These are phyloP conservation scores for Cryptoprocta ferox DNA, from an alignment of 2,797 vertebrate species.

Conservation along the genomic window DNA sequence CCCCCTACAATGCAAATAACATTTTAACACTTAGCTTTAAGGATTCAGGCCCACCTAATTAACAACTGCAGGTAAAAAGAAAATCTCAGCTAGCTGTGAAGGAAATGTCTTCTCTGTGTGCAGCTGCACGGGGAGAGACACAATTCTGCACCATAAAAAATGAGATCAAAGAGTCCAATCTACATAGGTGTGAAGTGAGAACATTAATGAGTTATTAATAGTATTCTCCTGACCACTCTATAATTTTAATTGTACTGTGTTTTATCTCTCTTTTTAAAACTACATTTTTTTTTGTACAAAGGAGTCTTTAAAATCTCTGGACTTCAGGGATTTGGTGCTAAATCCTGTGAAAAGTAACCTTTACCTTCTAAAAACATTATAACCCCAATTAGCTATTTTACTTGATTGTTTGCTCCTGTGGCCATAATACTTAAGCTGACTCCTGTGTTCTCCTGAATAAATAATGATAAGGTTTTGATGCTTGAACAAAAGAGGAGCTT, in stretches of 20 bases:
- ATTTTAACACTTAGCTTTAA: slow-evolving; percentile 21
- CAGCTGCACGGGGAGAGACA: neutral
- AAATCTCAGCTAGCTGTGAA: neutral
- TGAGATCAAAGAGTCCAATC: neutral
- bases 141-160: neutral
- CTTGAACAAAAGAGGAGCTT: slow-evolving; percentile 27
- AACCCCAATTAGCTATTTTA: neutral
- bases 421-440: neutral
- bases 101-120: neutral
- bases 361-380: slow-evolving; percentile 28
- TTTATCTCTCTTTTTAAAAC: neutral
- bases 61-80: neutral
- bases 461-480: neutral
- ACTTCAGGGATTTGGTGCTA: neutral
- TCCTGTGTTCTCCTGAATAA: neutral
- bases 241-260: neutral
- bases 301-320: neutral
- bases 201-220: neutral
- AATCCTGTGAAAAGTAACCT: slow-evolving; percentile 6
- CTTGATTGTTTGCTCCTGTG: neutral
- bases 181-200: neutral
- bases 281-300: neutral
- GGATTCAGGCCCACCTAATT: neutral
- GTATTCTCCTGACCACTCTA: neutral
- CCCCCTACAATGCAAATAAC: neutral